phyloP scores from a whole-genome alignment of 2,888 invertebrate species.

The Drepana falcataria region DNA sequence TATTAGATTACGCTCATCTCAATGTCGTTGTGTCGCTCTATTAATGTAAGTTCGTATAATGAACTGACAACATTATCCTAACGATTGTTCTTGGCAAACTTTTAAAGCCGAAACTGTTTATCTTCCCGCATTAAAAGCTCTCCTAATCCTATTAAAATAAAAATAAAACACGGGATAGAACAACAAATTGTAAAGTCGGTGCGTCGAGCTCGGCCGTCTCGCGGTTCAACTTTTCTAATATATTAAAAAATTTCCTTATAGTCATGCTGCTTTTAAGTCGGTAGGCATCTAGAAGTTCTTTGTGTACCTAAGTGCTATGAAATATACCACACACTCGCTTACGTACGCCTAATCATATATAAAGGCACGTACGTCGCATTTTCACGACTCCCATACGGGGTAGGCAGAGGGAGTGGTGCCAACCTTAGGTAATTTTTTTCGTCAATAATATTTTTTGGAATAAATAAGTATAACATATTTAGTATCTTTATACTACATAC shows the following conservation, averaged over 20 bases:
- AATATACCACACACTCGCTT: too few relatives aligned
- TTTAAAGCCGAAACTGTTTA: slow-evolving; percentile 43
- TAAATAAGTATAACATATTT: too few relatives aligned
- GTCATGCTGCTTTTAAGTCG: slow-evolving; percentile 45
- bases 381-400: too few relatives aligned
- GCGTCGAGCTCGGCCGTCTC: slow-evolving; percentile 27
- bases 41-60: slow-evolving; percentile 14
- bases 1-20: too few relatives aligned
- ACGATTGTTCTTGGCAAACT: slow-evolving; percentile 45
- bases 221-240: slow-evolving; percentile 55
- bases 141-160: slow-evolving; percentile 50
- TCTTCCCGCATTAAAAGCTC: slow-evolving; percentile 37
- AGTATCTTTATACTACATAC: too few relatives aligned
- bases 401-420: too few relatives aligned
- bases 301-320: slow-evolving; percentile 21
- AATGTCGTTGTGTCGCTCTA: too few relatives aligned
- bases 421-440: too few relatives aligned
- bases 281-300: slow-evolving; percentile 36
- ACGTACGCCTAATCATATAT: too few relatives aligned
- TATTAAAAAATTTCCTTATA: slow-evolving; percentile 55
- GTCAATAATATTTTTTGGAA: too few relatives aligned
- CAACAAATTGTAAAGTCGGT: slow-evolving; percentile 55
- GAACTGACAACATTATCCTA: slow-evolving; percentile 42
- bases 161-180: slow-evolving; percentile 37
- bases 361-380: too few relatives aligned